Evolutionary conservation across 2,113 vertebrate species (phyloP), one percentile per base, ranked within the genome.

Genomic region (Microcebus griseorufus): DNA sequence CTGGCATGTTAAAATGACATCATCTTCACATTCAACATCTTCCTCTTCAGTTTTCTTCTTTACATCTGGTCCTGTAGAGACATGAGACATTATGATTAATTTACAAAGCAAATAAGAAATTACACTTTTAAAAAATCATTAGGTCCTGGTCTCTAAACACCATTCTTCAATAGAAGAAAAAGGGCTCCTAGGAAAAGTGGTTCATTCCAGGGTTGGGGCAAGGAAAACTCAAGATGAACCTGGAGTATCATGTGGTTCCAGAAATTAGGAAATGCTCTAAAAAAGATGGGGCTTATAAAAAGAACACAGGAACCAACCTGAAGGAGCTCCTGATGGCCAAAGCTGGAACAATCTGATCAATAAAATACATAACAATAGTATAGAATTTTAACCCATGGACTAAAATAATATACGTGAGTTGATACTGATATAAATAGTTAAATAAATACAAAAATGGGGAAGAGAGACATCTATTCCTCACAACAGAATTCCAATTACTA

Each of bases 11-110:
- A 97, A 9, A 7, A 97, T 53, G 93, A 97, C 97, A 65, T 98
- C 95, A 79, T 96, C 97, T 90, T 97, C 98, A 96, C 75, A 95
- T 45, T 93, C 97, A 89, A 96, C 96, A 39, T 97, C 97, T 75
- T 95, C 95, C 96, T 99, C 98, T 97, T 99, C 98, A 72, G 97
- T 98, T 78, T 64, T 98, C 98, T 98, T 98, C 96, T 98, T 98
- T 94, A 96, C 37, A 64, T 96, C 94, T 58, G 98, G 98, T 55
- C 92, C 99, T 99, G 85, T 5, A 32, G 64, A 34, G 34, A 90
- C 70, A 96, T 11, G 23, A 94, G 72, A 96, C 45, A 85, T 70
- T 84, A 67, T 42, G 9, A 88, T 3, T 73, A 7, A 92, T 62
- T 25, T 9, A 55, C 1, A 0, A 89, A 27, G n/a, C 42, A 84